These are phyloP conservation scores for Neoaliturus tenellus DNA, from an alignment of 2,888 invertebrate species.

Conservation along the genomic window DNA sequence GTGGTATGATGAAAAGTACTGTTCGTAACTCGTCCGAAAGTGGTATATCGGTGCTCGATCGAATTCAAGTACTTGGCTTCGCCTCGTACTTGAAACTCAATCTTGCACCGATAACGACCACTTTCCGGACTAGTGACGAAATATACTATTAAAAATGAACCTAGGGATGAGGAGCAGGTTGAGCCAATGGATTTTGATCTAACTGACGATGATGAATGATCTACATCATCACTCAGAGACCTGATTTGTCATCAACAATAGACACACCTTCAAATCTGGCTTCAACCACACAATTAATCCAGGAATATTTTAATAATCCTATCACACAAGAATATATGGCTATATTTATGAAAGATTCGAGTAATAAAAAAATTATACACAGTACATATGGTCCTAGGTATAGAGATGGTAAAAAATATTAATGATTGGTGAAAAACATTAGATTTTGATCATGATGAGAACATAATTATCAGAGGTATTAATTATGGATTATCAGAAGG, in stretches of 20 bases:
- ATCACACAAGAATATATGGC: background rate
- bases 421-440: constrained; percentile 4
- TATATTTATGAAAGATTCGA: background rate
- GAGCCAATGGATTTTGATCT: too few species aligned
- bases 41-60: too few species aligned
- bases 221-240: too few species aligned
- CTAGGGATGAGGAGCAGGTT: background rate
- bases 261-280: background rate
- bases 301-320: background rate
- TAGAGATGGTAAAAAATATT: background rate
- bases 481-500: background rate
- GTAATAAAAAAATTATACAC: background rate
- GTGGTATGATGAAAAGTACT: too few species aligned
- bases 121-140: too few species aligned
- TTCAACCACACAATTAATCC: background rate
- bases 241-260: background rate
- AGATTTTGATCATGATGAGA: background rate
- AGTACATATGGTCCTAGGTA: background rate
- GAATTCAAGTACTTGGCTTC: too few species aligned
- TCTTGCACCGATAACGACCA: too few species aligned
- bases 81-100: too few species aligned
- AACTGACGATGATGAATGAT: too few species aligned
- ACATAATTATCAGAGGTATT: background rate
- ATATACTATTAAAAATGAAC: background rate
- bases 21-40: too few species aligned